A percentile compares a stretch with the other conserved stretches of the same genome.
Conservation (phyloP, 2,113 vertebrate genomes). For the Nyctibius bracteatus region DNA sequence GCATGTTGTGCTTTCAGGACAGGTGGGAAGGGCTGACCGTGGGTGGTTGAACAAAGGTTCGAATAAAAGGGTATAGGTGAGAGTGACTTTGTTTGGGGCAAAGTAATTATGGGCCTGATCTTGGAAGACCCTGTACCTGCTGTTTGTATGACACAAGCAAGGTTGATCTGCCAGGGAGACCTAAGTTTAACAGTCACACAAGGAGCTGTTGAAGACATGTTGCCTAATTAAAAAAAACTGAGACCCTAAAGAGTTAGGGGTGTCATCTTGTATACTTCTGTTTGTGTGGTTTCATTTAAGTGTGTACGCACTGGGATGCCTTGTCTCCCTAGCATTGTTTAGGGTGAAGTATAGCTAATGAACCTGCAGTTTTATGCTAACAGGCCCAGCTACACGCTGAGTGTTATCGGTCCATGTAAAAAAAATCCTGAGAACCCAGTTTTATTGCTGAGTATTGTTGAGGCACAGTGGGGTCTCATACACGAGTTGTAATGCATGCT, state of each 20-base stretch:
- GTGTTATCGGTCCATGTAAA: background rate
- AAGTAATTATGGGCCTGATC: background rate
- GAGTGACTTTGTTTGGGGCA: background rate
- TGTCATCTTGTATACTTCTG: background rate
- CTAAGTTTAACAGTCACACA: background rate
- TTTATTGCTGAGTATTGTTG: background rate
- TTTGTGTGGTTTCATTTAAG: background rate
- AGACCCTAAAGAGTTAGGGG: background rate
- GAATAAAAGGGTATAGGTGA: background rate
- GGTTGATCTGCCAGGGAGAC: background rate
- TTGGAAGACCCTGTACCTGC: background rate
- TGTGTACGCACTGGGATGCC: background rate
- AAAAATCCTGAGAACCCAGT: background rate
- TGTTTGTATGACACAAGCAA: background rate
- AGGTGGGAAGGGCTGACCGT: background rate
- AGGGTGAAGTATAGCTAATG: background rate
- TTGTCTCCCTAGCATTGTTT: background rate
- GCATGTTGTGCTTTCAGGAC: background rate
- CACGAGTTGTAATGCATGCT: background rate
- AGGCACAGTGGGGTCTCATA: background rate
- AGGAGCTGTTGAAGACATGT: background rate
- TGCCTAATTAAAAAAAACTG: background rate
- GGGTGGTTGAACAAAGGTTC: background rate
- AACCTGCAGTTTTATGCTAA: background rate
- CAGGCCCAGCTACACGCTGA: accelerated